A percentile compares a stretch with the other conserved stretches of the same genome.
Conservation (phyloP, 2,888 invertebrate genomes). For the Acrobasis consociella region DNA sequence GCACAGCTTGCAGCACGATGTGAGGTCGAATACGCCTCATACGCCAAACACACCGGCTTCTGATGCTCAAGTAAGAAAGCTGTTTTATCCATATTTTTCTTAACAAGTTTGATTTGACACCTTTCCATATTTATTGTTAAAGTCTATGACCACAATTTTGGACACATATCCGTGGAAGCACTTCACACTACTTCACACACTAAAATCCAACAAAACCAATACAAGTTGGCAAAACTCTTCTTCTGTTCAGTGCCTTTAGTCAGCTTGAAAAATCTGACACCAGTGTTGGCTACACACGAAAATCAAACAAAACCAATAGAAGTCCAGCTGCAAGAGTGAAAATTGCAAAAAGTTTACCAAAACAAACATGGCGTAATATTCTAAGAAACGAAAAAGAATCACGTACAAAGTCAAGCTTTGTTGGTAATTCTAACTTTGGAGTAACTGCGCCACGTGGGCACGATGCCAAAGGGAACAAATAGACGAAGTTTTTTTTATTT, state of each 20-base stretch:
- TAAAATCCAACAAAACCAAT: too few relatives aligned
- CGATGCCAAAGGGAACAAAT: slow-evolving; percentile 21
- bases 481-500: slow-evolving; percentile 9
- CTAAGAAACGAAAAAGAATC: slow-evolving; percentile 17
- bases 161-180: too few relatives aligned
- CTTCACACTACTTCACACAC: too few relatives aligned
- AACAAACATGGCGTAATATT: background rate
- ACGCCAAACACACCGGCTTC: slow-evolving; percentile 71
- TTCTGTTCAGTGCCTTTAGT: too few relatives aligned
- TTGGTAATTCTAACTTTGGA: slow-evolving; percentile 14
- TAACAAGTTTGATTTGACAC: too few relatives aligned
- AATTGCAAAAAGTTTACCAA: background rate
- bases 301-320: too few relatives aligned
- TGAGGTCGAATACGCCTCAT: slow-evolving; percentile 61
- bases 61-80: slow-evolving; percentile 61
- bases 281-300: too few relatives aligned
- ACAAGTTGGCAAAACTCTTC: too few relatives aligned
- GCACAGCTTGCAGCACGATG: slow-evolving; percentile 66
- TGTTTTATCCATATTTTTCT: too few relatives aligned
- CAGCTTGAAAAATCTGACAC: too few relatives aligned
- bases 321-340: background rate
- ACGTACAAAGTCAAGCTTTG: slow-evolving; percentile 15
- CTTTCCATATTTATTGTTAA: too few relatives aligned
- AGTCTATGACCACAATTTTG: too few relatives aligned
- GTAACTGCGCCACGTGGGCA: slow-evolving; percentile 15